Evolutionary conservation across 2,888 invertebrate species (phyloP).

Genomic region (Andrena camellia): DNA sequence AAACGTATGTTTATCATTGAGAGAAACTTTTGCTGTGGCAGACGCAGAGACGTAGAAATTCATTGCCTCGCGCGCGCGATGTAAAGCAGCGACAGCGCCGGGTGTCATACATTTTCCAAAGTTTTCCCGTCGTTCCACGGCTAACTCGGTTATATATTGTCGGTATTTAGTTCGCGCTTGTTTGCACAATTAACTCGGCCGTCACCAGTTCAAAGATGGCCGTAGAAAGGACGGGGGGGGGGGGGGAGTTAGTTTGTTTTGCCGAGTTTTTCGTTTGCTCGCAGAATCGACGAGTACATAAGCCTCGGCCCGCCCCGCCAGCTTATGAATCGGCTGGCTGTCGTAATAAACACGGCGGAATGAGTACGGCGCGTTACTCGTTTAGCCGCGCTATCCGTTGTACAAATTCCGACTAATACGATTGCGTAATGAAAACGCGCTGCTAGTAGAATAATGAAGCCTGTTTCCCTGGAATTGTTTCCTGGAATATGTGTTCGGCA

Average conservation of each 20-base stretch:
- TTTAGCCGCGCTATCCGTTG: background rate
- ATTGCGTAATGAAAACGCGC: slow-evolving; percentile 10
- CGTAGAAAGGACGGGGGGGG: background rate
- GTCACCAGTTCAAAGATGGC: slow-evolving; percentile 22
- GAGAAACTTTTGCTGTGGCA: background rate
- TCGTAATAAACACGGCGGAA: slow-evolving; percentile 18
- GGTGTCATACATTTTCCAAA: background rate
- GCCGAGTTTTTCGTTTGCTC: slow-evolving; percentile 30
- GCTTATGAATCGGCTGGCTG: slow-evolving; percentile 26
- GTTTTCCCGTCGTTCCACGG: background rate
- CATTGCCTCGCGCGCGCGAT: background rate
- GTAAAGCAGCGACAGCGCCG: too few relatives aligned
- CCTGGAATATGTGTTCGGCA: background rate
- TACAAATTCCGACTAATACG: slow-evolving; percentile 17
- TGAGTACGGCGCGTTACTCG: background rate
- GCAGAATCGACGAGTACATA: slow-evolving; percentile 21
- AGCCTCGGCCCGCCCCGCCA: slow-evolving; percentile 1
- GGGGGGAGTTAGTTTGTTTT: slow-evolving; percentile 15
- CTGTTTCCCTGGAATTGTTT: background rate
- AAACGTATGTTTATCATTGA: too few relatives aligned
- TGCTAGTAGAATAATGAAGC: background rate
- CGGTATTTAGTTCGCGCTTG: slow-evolving; percentile 33
- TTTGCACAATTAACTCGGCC: slow-evolving; percentile 30
- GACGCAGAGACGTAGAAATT: background rate
- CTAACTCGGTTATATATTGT: slow-evolving; percentile 20